phyloP scores from a whole-genome alignment of 2,888 invertebrate genomes.

The Leptinotarsa tumamoca region DNA sequence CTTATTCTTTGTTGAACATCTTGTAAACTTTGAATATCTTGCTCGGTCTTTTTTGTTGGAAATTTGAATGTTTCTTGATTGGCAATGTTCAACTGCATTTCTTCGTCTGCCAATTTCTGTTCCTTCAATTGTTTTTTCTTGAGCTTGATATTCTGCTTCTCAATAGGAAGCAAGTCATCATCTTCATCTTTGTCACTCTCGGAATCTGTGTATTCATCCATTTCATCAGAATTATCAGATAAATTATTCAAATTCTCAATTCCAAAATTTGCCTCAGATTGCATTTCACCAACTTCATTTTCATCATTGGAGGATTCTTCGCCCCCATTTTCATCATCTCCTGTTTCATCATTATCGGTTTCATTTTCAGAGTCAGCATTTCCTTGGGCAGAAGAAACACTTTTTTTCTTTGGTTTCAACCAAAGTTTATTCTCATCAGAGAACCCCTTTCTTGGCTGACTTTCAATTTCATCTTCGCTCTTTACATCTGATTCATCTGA shows the following conservation, averaged over 20 bases:
- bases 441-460: slow-evolving; percentile 66
- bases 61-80: slow-evolving; percentile 83
- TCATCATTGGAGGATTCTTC: slow-evolving; percentile 40
- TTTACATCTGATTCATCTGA: slow-evolving; percentile 38
- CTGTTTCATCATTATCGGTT: slow-evolving; percentile 56
- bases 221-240: slow-evolving; percentile 63
- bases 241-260: slow-evolving; percentile 57
- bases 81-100: slow-evolving; percentile 84
- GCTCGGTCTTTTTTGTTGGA: slow-evolving; percentile 80
- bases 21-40: slow-evolving; percentile 80
- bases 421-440: slow-evolving; percentile 80
- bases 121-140: slow-evolving; percentile 78
- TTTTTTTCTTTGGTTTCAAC: slow-evolving; percentile 73
- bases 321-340: slow-evolving; percentile 57
- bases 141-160: slow-evolving; percentile 83
- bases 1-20: slow-evolving; percentile 91
- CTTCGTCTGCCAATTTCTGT: slow-evolving; percentile 82
- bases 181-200: slow-evolving; percentile 67
- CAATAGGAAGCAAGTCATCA: slow-evolving; percentile 85
- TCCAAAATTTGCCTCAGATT: slow-evolving; percentile 55
- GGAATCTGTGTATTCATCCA: slow-evolving; percentile 44
- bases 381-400: slow-evolving; percentile 52
- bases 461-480: slow-evolving; percentile 57
- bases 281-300: slow-evolving; percentile 51
- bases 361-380: slow-evolving; percentile 30